These are phyloP conservation scores for Drosophila falleni DNA, from an alignment of 2,888 invertebrate genomes.

Conservation along the genomic window DNA sequence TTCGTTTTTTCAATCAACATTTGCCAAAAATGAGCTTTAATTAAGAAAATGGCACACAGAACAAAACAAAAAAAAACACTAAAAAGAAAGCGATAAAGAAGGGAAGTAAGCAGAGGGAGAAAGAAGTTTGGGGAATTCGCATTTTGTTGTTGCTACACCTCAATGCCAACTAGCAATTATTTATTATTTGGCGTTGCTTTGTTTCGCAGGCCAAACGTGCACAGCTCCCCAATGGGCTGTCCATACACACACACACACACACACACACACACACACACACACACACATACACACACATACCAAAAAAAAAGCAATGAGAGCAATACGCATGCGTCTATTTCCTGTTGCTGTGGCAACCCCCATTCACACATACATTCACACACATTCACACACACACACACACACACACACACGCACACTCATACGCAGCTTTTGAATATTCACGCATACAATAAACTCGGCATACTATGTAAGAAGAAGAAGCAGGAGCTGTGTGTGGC, in stretches of 20 bases:
- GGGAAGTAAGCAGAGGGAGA: constrained; percentile 1
- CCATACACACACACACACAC: constrained; percentile 35
- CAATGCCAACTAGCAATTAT: constrained; percentile 80
- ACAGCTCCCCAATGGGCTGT: constrained; percentile 58
- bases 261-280: constrained; percentile 19
- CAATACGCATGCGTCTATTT: constrained; percentile 83
- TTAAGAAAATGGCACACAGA: constrained; percentile 70
- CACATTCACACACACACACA: constrained; percentile 30
- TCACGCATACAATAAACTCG: constrained; percentile 80
- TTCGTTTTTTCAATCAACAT: constrained; percentile 59
- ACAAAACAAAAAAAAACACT: background rate
- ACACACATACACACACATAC: constrained; percentile 7
- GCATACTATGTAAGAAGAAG: constrained; percentile 40
- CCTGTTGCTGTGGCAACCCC: constrained; percentile 83
- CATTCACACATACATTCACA: constrained; percentile 47
- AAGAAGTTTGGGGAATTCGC: constrained; percentile 40
- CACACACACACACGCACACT: constrained; percentile 29
- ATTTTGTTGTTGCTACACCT: constrained; percentile 59
- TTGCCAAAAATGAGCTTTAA: constrained; percentile 64
- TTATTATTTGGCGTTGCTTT: constrained; percentile 81
- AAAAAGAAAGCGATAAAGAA: constrained; percentile 7
- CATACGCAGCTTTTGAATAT: constrained; percentile 73
- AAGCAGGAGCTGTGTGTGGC: constrained; percentile 27
- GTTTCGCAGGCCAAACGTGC: constrained; percentile 72
- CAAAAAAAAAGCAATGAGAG: constrained; percentile 25